These are phyloP conservation scores for Mellilla xanthometata DNA, from an alignment of 2,888 invertebrate genomes.

Conservation along the genomic window DNA sequence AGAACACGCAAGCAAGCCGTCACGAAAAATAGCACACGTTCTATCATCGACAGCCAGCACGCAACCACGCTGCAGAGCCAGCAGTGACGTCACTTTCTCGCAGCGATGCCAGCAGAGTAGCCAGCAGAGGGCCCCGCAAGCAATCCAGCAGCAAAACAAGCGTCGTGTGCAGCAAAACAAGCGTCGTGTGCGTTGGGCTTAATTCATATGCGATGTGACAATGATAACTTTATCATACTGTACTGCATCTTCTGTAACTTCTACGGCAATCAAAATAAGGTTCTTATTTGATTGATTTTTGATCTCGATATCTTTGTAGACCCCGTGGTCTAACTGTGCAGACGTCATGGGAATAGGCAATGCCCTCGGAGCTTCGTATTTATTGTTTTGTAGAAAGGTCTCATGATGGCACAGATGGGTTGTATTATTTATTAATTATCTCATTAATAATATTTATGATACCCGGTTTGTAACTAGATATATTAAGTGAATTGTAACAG, in stretches of 20 bases:
- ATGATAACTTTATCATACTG: constrained; percentile 31
- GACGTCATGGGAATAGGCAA: constrained; percentile 61
- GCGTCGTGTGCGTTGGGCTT: too few relatives aligned
- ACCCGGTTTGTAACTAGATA: too few relatives aligned
- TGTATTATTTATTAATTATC: constrained; percentile 29
- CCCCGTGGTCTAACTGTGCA: constrained; percentile 52
- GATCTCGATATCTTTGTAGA: constrained; percentile 27
- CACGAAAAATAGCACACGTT: too few relatives aligned
- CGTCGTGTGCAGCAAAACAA: too few relatives aligned
- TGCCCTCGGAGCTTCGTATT: constrained; percentile 42
- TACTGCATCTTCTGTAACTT: constrained; percentile 26
- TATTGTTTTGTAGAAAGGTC: constrained; percentile 32
- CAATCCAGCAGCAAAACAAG: too few relatives aligned
- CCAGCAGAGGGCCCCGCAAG: too few relatives aligned
- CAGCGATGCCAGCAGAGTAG: too few relatives aligned
- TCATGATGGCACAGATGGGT: constrained; percentile 22
- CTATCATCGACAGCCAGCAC: too few relatives aligned
- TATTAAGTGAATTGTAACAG: too few relatives aligned
- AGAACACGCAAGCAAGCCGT: too few relatives aligned
- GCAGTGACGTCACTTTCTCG: too few relatives aligned
- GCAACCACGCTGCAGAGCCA: too few relatives aligned
- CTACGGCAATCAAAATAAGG: constrained; percentile 36
- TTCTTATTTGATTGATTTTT: constrained; percentile 35
- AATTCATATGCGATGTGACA: constrained; percentile 20
- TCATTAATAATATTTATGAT: background rate